phyloP scores from a whole-genome alignment of 2,888 invertebrate genomes.

The Drosophila conformis region DNA sequence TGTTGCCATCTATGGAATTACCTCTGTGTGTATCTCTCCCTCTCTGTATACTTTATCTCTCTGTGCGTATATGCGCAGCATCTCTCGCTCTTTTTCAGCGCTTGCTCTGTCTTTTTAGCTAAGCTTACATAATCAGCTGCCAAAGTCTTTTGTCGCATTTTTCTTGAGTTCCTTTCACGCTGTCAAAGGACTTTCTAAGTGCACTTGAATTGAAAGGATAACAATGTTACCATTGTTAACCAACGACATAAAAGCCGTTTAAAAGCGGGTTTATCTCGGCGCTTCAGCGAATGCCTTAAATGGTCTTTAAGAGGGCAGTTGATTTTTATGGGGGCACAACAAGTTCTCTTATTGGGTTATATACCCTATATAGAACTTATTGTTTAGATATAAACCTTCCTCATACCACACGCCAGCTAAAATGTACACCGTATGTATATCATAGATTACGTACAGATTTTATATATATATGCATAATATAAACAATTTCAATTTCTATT shows the following conservation, averaged over 20 bases:
- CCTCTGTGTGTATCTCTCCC: neutral
- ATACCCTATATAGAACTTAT: neutral
- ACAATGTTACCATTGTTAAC: slow-evolving; percentile 59
- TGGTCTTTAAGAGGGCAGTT: slow-evolving; percentile 2
- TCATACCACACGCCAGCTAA: neutral
- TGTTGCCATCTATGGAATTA: slow-evolving; percentile 14
- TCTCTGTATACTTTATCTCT: neutral
- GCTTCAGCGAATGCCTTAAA: slow-evolving; percentile 24
- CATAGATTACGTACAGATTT: slow-evolving; percentile 13
- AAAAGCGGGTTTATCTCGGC: slow-evolving; percentile 25
- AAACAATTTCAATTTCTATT: slow-evolving; percentile 33
- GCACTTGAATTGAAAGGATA: slow-evolving; percentile 71
- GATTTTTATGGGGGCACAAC: neutral
- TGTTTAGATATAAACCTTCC: neutral
- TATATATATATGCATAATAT: neutral
- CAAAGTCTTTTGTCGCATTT: slow-evolving; percentile 10
- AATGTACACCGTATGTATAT: neutral
- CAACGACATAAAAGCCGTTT: slow-evolving; percentile 31
- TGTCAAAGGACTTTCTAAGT: slow-evolving; percentile 32
- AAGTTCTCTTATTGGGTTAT: neutral
- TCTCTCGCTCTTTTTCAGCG: slow-evolving; percentile 28
- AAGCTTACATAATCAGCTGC: slow-evolving; percentile 69
- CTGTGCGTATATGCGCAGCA: slow-evolving; percentile 31
- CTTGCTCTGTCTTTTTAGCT: slow-evolving; percentile 52
- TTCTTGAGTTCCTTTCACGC: slow-evolving; percentile 48